Evolutionary conservation across 2,113 vertebrate genomes (phyloP).

Genomic region (Mionectes macconnelli): DNA sequence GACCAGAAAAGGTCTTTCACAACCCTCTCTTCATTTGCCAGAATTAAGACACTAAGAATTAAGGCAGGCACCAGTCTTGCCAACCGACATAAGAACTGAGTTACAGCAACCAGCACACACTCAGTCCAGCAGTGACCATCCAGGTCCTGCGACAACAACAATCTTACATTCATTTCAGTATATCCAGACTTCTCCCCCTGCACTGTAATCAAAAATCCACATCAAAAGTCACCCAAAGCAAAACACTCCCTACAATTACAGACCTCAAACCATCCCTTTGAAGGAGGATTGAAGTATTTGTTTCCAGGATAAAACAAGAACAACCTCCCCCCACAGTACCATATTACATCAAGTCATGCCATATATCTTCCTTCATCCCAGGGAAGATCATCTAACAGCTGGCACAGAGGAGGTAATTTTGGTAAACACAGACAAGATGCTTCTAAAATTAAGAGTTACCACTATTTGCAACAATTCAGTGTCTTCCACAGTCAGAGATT

Average conservation of each 20-base stretch:
- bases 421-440: not conserved
- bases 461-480: not conserved
- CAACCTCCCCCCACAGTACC: not conserved
- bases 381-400: not conserved
- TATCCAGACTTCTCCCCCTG: not conserved
- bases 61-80: not conserved
- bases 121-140: not conserved
- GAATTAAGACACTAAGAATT: not conserved
- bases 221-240: conserved; percentile 30
- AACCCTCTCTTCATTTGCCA: not conserved
- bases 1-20: not conserved
- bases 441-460: not conserved
- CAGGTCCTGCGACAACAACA: not conserved
- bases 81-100: not conserved
- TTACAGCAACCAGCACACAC: not conserved
- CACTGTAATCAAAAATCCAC: conserved; percentile 19
- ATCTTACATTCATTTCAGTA: not conserved
- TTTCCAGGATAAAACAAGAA: not conserved
- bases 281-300: not conserved
- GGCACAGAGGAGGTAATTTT: not conserved
- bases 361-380: not conserved
- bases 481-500: not conserved
- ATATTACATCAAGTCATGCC: not conserved
- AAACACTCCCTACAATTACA: conserved; percentile 35
- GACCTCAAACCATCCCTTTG: not conserved